Evolutionary conservation across 2,888 invertebrate genomes (phyloP).

Genomic region (Oxyteleia sp.): DNA sequence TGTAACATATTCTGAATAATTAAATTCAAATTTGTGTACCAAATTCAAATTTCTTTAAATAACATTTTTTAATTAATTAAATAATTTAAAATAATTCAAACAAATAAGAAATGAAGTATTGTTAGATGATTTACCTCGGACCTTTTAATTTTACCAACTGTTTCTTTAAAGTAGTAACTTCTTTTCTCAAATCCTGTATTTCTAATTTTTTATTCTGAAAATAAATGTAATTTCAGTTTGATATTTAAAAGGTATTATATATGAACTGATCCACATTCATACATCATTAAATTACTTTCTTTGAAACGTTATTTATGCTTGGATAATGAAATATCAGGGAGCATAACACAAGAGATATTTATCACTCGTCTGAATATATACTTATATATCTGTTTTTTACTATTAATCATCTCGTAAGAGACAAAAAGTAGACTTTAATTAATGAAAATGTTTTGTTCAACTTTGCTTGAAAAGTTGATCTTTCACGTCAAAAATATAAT

Average conservation of each 20-base stretch:
- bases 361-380: background rate
- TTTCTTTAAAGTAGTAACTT: constrained; percentile 38
- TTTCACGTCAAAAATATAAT: background rate
- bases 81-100: too few species aligned
- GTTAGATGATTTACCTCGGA: background rate
- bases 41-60: too few species aligned
- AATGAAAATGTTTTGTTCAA: background rate
- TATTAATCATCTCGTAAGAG: background rate
- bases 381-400: background rate
- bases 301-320: constrained; percentile 6
- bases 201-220: constrained; percentile 47
- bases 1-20: background rate
- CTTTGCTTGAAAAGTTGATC: background rate
- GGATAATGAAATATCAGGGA: background rate
- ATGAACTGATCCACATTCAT: background rate
- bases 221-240: background rate
- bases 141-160: constrained; percentile 38
- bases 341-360: background rate
- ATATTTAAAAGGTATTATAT: background rate
- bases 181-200: constrained; percentile 27
- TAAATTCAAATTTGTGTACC: background rate
- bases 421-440: background rate
- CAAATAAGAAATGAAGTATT: too few species aligned
- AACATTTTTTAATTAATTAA: too few species aligned
- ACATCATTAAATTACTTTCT: background rate